A percentile compares a stretch with the other conserved stretches of the same genome.
Evolutionary conservation across 2,888 invertebrate genomes (phyloP).

Genomic region (Tillus elongatus): DNA sequence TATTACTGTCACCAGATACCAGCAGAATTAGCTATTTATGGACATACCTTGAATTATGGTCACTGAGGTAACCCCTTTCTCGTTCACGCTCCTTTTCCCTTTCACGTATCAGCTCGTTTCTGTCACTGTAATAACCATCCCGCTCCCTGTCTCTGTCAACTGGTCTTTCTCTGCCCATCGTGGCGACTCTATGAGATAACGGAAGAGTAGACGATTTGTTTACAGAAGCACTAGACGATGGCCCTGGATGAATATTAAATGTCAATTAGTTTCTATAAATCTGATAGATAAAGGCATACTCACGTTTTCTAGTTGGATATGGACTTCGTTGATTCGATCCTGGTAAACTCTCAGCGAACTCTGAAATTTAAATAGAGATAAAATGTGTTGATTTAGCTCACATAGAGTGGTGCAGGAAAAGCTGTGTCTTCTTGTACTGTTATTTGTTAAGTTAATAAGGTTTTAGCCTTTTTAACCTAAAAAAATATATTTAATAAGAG

Average conservation of each 20-base stretch:
- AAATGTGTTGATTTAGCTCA: no score
- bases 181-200: constrained; percentile 60
- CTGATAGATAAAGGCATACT: constrained; percentile 47
- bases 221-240: constrained; percentile 58
- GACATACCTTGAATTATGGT: constrained; percentile 65
- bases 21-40: background rate
- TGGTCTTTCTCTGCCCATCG: constrained; percentile 50
- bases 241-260: constrained; percentile 34
- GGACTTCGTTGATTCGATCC: constrained; percentile 79
- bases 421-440: no score
- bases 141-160: constrained; percentile 56
- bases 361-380: constrained; percentile 49
- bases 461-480: no score
- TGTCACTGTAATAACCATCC: constrained; percentile 84
- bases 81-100: constrained; percentile 56
- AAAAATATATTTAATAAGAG: no score
- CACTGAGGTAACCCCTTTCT: constrained; percentile 70
- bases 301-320: constrained; percentile 75
- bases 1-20: no score
- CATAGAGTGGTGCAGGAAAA: no score
- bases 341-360: constrained; percentile 80
- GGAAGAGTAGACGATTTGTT: constrained; percentile 79
- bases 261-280: constrained; percentile 5
- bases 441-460: no score
- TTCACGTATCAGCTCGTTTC: constrained; percentile 72